phyloP scores from a whole-genome alignment of 2,888 invertebrate genomes.

The Caenorhabditis sp. region DNA sequence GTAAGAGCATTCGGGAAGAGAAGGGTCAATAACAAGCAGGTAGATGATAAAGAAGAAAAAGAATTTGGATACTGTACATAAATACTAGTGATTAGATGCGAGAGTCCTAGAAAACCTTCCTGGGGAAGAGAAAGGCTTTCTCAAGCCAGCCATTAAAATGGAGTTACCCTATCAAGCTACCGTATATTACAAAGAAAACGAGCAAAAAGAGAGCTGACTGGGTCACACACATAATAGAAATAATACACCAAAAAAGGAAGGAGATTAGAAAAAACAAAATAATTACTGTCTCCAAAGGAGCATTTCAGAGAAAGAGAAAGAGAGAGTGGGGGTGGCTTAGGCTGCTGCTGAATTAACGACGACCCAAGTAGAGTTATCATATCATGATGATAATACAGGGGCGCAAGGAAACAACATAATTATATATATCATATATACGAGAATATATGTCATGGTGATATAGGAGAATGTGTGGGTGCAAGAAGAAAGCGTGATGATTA shows the following conservation, averaged over 20 bases:
- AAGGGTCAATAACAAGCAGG: constrained; percentile 46
- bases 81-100: constrained; percentile 41
- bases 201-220: constrained; percentile 40
- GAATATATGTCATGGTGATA: constrained; percentile 51
- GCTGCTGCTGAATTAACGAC: constrained; percentile 53
- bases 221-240: constrained; percentile 50
- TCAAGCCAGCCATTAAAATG: constrained; percentile 57
- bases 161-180: constrained; percentile 34
- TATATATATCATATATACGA: constrained; percentile 22
- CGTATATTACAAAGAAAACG: constrained; percentile 43
- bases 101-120: constrained; percentile 45
- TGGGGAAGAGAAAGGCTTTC: constrained; percentile 59
- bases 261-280: constrained; percentile 26
- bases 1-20: constrained; percentile 51
- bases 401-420: constrained; percentile 19
- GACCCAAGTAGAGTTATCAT: constrained; percentile 40
- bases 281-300: constrained; percentile 30
- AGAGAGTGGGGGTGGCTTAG: background rate
- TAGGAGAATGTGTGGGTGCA: constrained; percentile 24
- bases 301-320: background rate
- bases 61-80: constrained; percentile 54
- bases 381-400: constrained; percentile 54
- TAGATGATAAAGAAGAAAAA: no score
- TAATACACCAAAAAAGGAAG: constrained; percentile 18
- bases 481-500: constrained; percentile 50